Evolutionary conservation across 2,113 vertebrate species (phyloP), one percentile per base, ranked within the genome.

Genomic region (Coreoperca whiteheadi): DNA sequence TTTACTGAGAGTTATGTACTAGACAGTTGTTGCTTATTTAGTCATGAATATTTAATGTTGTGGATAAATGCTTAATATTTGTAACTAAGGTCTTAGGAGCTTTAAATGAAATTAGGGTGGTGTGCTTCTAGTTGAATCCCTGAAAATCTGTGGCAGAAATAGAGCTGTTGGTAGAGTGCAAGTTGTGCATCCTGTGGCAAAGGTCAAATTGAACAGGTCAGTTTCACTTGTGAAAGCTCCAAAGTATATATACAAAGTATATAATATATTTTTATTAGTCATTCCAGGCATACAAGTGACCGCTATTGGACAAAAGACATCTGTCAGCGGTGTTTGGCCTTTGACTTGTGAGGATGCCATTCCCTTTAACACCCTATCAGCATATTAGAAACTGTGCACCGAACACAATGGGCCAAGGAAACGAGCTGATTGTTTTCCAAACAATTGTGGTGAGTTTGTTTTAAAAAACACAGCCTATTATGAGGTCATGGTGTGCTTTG

Each of bases 401-500:
- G 39, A 75, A 87, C 15, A 77, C 60, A 56, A 84, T 20, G 4
- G 25, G 53, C 4, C 11, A 6, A 59, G 41, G 10, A 53, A 32
- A 83, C 25, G 0, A 81, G 41, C 39, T 57, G 18, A 79, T 76
- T 68, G 73, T 63, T 71, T 72, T 48, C 65, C n/a, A 53, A 80
- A 83, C 63, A 71, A 4, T 51, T 76, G 67, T n/a, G 43, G 2
- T 15, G 32, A 16, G 73, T 65, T 88, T 82, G 81, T 82, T 86
- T 78, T 65, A 60, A 83, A 34, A 41, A 81, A 84, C 28, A 23
- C 59, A 88, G 34, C 53, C 23, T 7, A 4, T 79, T 70, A 64
- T 76, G 74, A 78, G 79, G 79, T 89, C 79, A 85, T 43, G 51
- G 11, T 69, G 28, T 79, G 76, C n/a, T 63, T 79, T 75, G 63